phyloP scores from a whole-genome alignment of 2,888 invertebrate genomes.

The Polietes domitor region DNA sequence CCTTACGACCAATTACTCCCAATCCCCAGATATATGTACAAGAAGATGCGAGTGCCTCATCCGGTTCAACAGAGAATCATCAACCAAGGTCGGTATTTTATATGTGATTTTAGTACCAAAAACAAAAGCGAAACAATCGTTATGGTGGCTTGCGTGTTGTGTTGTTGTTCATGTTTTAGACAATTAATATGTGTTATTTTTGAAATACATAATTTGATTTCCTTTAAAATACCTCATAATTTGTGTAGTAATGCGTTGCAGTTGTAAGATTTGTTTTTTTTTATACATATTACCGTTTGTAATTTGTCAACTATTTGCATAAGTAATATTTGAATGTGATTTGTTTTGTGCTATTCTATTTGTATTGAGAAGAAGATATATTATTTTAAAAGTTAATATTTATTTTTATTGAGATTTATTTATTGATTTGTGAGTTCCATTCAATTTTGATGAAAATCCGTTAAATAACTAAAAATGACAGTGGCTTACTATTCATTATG shows the following conservation, averaged over 20 bases:
- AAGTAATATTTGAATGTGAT: slow-evolving; percentile 3
- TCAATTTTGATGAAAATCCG: slow-evolving; percentile 22
- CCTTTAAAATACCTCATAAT: slow-evolving; percentile 57
- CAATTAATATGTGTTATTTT: slow-evolving; percentile 12
- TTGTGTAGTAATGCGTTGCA: slow-evolving; percentile 58
- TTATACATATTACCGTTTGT: neutral
- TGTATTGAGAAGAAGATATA: slow-evolving; percentile 30
- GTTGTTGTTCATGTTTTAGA: slow-evolving; percentile 27
- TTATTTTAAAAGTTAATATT: neutral
- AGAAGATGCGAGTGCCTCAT: slow-evolving; percentile 69
- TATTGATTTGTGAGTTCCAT: slow-evolving; percentile 5
- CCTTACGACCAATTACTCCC: slow-evolving; percentile 80
- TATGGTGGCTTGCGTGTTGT: slow-evolving; percentile 57
- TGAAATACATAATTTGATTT: slow-evolving; percentile 29
- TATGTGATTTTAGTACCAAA: slow-evolving; percentile 67
- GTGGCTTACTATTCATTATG: too few species aligned
- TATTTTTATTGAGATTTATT: neutral
- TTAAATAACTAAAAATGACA: slow-evolving; percentile 2
- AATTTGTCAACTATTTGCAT: slow-evolving; percentile 42
- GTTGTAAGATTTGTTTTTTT: slow-evolving; percentile 53
- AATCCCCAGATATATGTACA: slow-evolving; percentile 83
- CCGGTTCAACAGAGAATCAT: slow-evolving; percentile 81
- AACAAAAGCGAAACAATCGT: slow-evolving; percentile 16
- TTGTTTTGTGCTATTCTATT: slow-evolving; percentile 40
- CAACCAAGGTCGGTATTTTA: slow-evolving; percentile 79